A percentile compares a stretch with the other conserved stretches of the same genome.
Evolutionary conservation across 2,888 invertebrate genomes (phyloP).

Genomic region (Patella caerulea): DNA sequence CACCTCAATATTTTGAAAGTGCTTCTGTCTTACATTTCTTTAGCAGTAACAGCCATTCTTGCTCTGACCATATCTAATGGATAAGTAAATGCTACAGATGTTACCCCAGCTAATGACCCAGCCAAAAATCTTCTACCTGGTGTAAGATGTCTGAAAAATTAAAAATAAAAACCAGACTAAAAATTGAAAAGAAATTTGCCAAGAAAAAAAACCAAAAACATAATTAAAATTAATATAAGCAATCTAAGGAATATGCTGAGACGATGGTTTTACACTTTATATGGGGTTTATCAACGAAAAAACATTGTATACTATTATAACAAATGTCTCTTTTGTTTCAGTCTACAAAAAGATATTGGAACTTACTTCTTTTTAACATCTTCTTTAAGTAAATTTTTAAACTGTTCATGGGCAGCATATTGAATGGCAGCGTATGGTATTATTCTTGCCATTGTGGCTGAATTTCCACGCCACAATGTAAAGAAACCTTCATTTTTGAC

Average conservation of each 20-base stretch:
- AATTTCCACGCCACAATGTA: conserved; percentile 97
- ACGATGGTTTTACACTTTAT: too few species aligned
- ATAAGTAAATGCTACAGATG: conserved; percentile 94
- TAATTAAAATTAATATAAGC: too few species aligned
- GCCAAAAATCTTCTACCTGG: conserved; percentile 82
- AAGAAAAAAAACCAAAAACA: neutral
- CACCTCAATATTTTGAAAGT: too few species aligned
- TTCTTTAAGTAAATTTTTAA: conserved; percentile 82
- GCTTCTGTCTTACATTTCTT: conserved; percentile 77
- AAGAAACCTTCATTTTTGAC: conserved; percentile 84
- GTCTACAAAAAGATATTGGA: too few species aligned
- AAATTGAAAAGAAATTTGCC: neutral
- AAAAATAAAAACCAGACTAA: neutral
- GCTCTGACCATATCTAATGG: conserved; percentile 97
- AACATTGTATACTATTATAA: too few species aligned
- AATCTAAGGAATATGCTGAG: too few species aligned
- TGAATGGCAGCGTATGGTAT: conserved; percentile 98
- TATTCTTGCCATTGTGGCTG: conserved; percentile 97
- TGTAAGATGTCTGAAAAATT: conserved; percentile 65
- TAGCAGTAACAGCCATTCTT: conserved; percentile 94
- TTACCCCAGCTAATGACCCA: conserved; percentile 95
- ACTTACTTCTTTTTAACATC: conserved; percentile 40
- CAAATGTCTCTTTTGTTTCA: too few species aligned
- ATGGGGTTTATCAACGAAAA: too few species aligned
- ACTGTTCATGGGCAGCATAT: conserved; percentile 98